Conservation (phyloP, 2,888 invertebrate species). For the Orchesella flavescens region DNA sequence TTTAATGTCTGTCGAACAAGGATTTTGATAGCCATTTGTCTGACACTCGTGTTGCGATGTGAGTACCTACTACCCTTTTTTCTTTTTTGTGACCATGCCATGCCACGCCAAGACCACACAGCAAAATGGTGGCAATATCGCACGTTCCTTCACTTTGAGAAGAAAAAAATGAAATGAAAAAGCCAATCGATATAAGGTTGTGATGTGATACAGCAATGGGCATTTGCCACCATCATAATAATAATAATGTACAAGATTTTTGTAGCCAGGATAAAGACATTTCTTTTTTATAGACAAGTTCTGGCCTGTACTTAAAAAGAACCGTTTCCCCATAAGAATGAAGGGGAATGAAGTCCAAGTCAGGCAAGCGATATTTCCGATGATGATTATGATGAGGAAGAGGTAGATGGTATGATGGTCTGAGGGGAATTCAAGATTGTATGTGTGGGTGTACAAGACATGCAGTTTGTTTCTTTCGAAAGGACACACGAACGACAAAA, state of each 20-base stretch:
- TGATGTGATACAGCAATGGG: slow-evolving; percentile 16
- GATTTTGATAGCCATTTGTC: slow-evolving; percentile 31
- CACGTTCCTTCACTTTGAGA: slow-evolving; percentile 1
- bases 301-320: too few relatives aligned
- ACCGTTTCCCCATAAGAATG: neutral
- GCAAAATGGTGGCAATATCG: neutral
- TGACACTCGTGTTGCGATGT: neutral
- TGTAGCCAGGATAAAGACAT: neutral
- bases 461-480: too few relatives aligned
- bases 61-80: slow-evolving; percentile 2
- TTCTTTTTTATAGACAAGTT: too few relatives aligned
- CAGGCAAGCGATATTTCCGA: neutral
- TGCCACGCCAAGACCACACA: neutral
- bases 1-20: slow-evolving; percentile 20
- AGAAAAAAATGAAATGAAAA: neutral
- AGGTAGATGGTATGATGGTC: neutral
- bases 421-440: slow-evolving; percentile 9
- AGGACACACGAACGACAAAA: too few relatives aligned
- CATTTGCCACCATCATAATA: slow-evolving; percentile 11
- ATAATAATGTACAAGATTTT: neutral
- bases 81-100: neutral
- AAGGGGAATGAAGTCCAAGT: too few relatives aligned
- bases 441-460: too few relatives aligned
- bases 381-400: neutral
- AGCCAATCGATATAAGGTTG: neutral